Evolutionary conservation across 2,888 invertebrate species (phyloP), one percentile per base, ranked within the genome.

Genomic region (Sialis lutaria): DNA sequence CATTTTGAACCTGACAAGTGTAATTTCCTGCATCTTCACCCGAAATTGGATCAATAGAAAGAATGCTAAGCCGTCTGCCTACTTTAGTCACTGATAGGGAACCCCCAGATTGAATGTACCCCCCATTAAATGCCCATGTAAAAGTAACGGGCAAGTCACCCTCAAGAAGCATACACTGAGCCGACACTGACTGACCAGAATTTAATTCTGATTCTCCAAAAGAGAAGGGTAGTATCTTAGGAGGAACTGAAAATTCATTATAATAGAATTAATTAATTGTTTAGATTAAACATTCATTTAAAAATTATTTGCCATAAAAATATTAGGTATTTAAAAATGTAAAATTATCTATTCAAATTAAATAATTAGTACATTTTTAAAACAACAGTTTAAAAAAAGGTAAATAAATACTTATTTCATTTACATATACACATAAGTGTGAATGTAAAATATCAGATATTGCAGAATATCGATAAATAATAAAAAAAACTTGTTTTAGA

Each of bases 81-180:
- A 72, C 75, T 41, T 69, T 68, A 30, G 71, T 64, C 41, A 72
- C 64, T 8, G 71, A 64, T 42, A 79, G 67, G 42, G 77, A 75
- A 50, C 66, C 66, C 52, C 69, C 71, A 54, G 67, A 69, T 53
- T 56, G 60, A 31, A 72, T 56, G 13, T 58, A 53, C 50, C 61
- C 60, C 47, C 64, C 67, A 53, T 74, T 70, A 56, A 76, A 72
- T 44, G 69, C 75, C 87, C 87, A 88, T 44, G 72, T 70, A 49
- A 89, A 81, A 53, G 74, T 73, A 49, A 89, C 68, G 7, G 88
- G 88, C 51, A 79, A 52, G 62, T 89, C 88, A 33, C 88, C 86
- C 62, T 82, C 81, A 54, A 72, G 75, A 30, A 81, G 81, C 39
- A 77, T 74, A 61, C 86, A 87, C 46, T 46, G 46, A 51, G 57